phyloP scores from a whole-genome alignment of 2,888 invertebrate genomes.

The Clunio marinus region DNA sequence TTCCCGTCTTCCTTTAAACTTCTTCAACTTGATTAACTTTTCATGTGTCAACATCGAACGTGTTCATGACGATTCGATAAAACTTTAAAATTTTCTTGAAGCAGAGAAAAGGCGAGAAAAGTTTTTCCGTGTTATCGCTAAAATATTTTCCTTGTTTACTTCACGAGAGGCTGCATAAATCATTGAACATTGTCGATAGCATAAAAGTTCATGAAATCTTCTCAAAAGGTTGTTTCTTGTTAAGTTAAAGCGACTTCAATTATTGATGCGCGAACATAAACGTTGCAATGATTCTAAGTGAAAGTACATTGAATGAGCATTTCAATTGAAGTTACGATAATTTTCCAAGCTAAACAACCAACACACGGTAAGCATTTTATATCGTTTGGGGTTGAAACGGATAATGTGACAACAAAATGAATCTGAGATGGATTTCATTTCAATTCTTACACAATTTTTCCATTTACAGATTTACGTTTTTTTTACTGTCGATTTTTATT shows the following conservation, averaged over 20 bases:
- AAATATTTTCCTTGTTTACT: neutral
- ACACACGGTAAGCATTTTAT: neutral
- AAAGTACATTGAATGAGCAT: neutral
- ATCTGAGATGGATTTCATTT: conserved; percentile 34
- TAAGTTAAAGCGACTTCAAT: neutral
- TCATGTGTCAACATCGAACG: conserved; percentile 20
- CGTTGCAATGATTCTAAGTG: neutral
- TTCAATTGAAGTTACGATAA: conserved; percentile 6
- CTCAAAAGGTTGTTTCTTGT: neutral
- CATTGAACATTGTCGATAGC: neutral
- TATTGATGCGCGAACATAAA: neutral
- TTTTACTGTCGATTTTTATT: conserved; percentile 32
- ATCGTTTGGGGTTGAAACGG: conserved; percentile 2
- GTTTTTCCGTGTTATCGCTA: neutral
- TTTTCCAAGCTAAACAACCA: neutral
- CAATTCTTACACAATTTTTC: conserved; percentile 37
- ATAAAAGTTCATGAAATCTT: neutral
- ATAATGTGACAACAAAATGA: conserved; percentile 6
- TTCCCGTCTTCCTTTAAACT: neutral
- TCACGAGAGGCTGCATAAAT: neutral
- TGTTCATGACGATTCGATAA: neutral
- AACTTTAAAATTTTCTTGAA: neutral
- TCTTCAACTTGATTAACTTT: conserved; percentile 25
- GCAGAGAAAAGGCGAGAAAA: neutral
- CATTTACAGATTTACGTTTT: conserved; percentile 35